Conservation (phyloP, 2,113 vertebrate species). For the Notiomystis cincta region DNA sequence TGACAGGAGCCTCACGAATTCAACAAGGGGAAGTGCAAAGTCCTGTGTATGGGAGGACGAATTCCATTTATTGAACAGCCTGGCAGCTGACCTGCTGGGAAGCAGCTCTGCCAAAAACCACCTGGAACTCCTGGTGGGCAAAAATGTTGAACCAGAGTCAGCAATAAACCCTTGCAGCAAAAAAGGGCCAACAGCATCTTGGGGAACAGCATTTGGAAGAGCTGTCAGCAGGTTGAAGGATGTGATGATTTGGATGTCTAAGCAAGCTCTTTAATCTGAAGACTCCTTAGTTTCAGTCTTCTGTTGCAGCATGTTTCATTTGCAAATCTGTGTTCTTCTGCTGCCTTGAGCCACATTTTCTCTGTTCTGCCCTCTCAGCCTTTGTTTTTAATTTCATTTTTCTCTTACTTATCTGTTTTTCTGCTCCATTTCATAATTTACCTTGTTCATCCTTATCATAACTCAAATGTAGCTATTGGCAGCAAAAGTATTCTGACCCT, state of each 20-base stretch:
- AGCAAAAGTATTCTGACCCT: background rate
- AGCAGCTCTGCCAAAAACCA: background rate
- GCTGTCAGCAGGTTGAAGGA: background rate
- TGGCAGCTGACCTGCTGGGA: background rate
- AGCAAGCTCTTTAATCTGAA: background rate
- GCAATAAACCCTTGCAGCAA: background rate
- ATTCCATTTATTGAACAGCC: background rate
- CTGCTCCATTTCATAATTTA: background rate
- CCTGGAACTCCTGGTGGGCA: background rate
- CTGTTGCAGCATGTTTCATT: background rate
- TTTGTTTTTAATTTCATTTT: background rate
- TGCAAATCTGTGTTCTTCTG: background rate
- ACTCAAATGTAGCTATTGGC: background rate
- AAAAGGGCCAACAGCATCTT: background rate
- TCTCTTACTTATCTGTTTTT: background rate
- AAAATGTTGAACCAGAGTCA: background rate
- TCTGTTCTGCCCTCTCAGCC: background rate
- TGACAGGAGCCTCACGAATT: rapidly evolving
- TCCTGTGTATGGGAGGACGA: rapidly evolving
- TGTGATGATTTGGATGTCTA: background rate
- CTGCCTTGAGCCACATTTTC: background rate
- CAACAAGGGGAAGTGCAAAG: background rate
- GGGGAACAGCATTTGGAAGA: background rate
- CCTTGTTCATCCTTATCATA: background rate
- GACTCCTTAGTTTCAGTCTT: background rate